Base-by-base conservation (phyloP, 2,888 invertebrate species). In the Caenorhabditis macrosperma region DNA sequence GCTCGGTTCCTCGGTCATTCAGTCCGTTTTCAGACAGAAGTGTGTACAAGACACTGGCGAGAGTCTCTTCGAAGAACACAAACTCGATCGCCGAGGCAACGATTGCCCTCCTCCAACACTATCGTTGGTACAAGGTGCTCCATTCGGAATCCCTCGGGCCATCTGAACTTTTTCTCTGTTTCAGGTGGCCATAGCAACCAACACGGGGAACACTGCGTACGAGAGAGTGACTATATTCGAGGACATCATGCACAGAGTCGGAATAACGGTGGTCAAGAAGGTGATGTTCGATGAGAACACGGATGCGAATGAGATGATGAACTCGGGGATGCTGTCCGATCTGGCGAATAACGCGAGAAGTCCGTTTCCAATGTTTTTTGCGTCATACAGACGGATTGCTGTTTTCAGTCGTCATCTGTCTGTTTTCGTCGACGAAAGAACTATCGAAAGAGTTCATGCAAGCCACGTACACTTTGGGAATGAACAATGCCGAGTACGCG, bases 361-460 rank as follows among this genome's bases (percentile, higher is more conserved):
- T 89, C 26, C 6, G 60, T 50, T 41, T 44, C n/a, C 5, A 12
- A 12, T 35, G 17, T n/a, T 33, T 33, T 54, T 54, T 24, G 30
- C 9, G 3, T 22, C 20, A 60, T 41, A n/a, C n/a, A n/a, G n/a
- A n/a, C n/a, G n/a, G n/a, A 17, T 30, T 30, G 1, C 20, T 22
- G 12, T 59, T 75, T 88, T 75, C 63, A 88, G 88, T 89, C 24
- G 82, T 89, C 0, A 80, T 89, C 38, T 89, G 88, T 66, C 68
- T 89, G 30, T 89, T 89, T 66, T 89, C 89, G 0, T 83, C 88
- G 0, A 90, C 89, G n/a, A 86, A 88, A 44, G 89, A 90, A 57
- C 68, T 88, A 24, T 82, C 88, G 10, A 87, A 84, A 67, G 89
- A 89, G 66, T 89, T 89, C 82, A 89, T 89, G 89, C 86, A 88